Conservation (phyloP, 1,140 invertebrate species). For the Musca vetustissima region DNA sequence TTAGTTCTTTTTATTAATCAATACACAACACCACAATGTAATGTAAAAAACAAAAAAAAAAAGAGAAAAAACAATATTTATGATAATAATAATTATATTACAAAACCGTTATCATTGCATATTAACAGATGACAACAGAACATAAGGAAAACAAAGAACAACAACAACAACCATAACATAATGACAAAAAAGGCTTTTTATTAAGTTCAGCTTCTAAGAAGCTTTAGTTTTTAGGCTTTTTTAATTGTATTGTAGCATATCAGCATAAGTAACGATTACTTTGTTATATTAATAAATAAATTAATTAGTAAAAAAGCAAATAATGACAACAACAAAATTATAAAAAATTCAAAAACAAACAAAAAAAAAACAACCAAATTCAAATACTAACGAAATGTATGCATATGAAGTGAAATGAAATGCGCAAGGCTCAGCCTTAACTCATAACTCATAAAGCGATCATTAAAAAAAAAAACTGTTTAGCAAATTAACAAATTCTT, state of each 20-base stretch:
- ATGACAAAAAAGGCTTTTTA: conserved; percentile 20
- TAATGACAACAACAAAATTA: conserved; percentile 4
- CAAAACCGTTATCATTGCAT: background rate
- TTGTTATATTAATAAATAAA: conserved; percentile 16
- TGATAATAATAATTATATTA: background rate
- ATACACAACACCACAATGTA: background rate
- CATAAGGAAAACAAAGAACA: background rate
- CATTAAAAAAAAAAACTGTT: background rate
- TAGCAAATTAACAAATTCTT: too few relatives aligned
- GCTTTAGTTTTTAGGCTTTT: conserved; percentile 34
- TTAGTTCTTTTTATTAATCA: too few relatives aligned
- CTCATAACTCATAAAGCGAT: background rate
- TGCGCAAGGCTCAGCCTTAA: background rate
- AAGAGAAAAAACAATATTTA: background rate
- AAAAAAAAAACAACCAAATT: background rate
- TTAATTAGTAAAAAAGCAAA: conserved; percentile 4
- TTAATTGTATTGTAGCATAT: conserved; percentile 24
- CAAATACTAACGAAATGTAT: too few relatives aligned
- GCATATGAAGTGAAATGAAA: too few relatives aligned
- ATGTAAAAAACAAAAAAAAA: background rate
- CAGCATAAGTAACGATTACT: conserved; percentile 20
- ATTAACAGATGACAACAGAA: too few relatives aligned
- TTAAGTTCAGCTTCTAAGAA: conserved; percentile 39
- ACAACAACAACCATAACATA: background rate
- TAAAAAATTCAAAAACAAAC: background rate